Conservation (phyloP, 2,888 invertebrate species). For the Ormyrus pomaceus region DNA sequence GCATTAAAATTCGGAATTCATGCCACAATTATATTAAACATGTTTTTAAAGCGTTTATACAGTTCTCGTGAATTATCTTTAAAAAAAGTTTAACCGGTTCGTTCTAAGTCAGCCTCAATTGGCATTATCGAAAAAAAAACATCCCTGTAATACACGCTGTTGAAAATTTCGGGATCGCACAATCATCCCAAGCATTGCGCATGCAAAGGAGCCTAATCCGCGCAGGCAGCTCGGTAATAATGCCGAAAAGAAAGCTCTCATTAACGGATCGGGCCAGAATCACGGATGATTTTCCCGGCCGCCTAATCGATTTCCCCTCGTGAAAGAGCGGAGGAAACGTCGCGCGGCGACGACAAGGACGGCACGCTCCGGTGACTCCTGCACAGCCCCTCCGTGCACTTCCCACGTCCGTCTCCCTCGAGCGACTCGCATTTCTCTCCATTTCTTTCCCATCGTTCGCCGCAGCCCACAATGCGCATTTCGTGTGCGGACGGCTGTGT, state of each 20-base stretch:
- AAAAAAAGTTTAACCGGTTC: too few species aligned
- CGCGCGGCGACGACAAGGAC: not conserved
- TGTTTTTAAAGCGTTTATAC: too few species aligned
- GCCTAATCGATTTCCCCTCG: constrained; percentile 11
- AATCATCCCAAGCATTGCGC: too few species aligned
- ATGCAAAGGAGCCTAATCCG: too few species aligned
- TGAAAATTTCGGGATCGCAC: too few species aligned
- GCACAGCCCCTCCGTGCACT: constrained; percentile 57
- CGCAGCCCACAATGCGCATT: not conserved
- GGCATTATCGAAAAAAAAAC: too few species aligned
- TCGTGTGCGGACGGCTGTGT: not conserved
- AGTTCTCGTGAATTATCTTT: too few species aligned
- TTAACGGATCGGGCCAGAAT: constrained; percentile 36
- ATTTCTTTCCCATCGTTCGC: constrained; percentile 56
- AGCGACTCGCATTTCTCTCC: constrained; percentile 62
- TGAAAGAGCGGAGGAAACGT: constrained; percentile 15
- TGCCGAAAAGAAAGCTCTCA: constrained; percentile 11
- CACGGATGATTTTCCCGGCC: constrained; percentile 8
- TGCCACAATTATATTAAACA: constrained; percentile 1
- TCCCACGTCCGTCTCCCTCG: constrained; percentile 65
- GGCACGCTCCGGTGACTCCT: constrained; percentile 53
- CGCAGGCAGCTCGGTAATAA: too few species aligned
- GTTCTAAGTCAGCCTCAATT: too few species aligned
- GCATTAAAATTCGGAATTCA: constrained; percentile 7
- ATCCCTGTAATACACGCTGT: too few species aligned